Evolutionary conservation across 2,888 invertebrate species (phyloP), one percentile per base, ranked within the genome.

Genomic region (Eulithis testata): DNA sequence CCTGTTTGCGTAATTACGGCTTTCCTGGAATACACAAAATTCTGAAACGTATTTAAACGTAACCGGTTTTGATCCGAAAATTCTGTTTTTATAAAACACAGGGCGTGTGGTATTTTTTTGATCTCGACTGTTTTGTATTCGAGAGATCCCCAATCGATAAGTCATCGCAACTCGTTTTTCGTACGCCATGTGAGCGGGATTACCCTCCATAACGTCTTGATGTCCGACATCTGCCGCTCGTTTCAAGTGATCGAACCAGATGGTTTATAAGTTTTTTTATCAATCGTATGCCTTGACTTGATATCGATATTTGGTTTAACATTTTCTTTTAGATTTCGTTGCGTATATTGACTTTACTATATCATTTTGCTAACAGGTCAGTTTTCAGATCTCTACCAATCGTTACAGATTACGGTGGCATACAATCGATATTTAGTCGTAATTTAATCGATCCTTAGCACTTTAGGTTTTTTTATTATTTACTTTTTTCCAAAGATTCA

Each of bases 181-280:
- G 77, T 83, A 73, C 78, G 79, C 80, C 85, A 86, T 82, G 81
- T 84, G 87, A 87, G 76, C 81, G 80, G 87, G 87, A 89, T 90
- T 87, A 86, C 87, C 85, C 85, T 80, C 87, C 74, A 81, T 89
- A 88, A 91, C 86, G 88, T 90, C 91, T 90, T 89, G 87, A 91
- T 90, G 86, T 86, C 85, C 67, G 80, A 84, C 91, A 91, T 87
- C 86, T 91, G 91, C 81, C 81, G 82, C 57, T 57, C 80, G 76
- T 73, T 78, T 74, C 82, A 75, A 80, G 76, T 78, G 77, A 79
- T 76, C 77, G 73, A 57, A 70, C 73, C 90, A 87, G 84, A 89
- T 89, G 89, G 83, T 86, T 86, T 85, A 84, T 84, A 76, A 76
- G 78, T 85, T 88, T 87, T 21, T 87, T 88, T 85, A 81, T 80